Conservation (phyloP, 1,140 invertebrate species). For the Bombus consobrinus region DNA sequence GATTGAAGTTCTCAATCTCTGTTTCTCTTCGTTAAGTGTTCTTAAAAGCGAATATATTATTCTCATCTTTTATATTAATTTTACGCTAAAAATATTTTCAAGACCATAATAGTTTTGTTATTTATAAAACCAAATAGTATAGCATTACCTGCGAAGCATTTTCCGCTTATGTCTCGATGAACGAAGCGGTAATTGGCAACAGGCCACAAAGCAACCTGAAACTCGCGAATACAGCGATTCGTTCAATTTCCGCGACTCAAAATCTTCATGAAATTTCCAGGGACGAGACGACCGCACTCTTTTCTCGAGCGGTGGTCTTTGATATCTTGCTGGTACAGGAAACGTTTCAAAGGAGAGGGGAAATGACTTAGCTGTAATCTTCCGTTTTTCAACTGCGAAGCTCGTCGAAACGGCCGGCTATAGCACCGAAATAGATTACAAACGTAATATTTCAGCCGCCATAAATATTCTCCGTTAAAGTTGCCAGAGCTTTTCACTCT, state of each 20-base stretch:
- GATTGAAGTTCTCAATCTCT: background rate
- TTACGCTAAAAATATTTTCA: too few species aligned
- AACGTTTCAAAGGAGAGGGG: constrained; percentile 52
- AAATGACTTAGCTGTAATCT: constrained; percentile 54
- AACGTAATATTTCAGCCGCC: constrained; percentile 68
- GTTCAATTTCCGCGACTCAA: constrained; percentile 10
- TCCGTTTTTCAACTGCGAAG: constrained; percentile 13
- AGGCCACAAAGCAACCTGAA: background rate
- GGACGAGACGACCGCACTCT: constrained; percentile 7
- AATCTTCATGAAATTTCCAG: constrained; percentile 39
- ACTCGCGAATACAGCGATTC: background rate
- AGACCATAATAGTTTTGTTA: too few species aligned
- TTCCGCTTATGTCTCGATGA: background rate
- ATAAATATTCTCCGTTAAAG: constrained; percentile 62
- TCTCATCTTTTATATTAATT: too few species aligned
- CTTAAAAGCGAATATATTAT: too few species aligned
- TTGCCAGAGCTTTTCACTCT: background rate
- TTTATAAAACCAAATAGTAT: too few species aligned
- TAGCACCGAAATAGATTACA: constrained; percentile 66
- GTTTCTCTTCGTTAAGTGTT: background rate
- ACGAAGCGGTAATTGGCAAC: background rate
- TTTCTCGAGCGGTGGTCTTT: background rate
- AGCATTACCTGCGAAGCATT: too few species aligned
- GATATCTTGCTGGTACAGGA: constrained; percentile 2
- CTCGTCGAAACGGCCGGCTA: constrained; percentile 28